phyloP scores from a whole-genome alignment of 2,113 vertebrate species.

The Coreoperca whiteheadi region DNA sequence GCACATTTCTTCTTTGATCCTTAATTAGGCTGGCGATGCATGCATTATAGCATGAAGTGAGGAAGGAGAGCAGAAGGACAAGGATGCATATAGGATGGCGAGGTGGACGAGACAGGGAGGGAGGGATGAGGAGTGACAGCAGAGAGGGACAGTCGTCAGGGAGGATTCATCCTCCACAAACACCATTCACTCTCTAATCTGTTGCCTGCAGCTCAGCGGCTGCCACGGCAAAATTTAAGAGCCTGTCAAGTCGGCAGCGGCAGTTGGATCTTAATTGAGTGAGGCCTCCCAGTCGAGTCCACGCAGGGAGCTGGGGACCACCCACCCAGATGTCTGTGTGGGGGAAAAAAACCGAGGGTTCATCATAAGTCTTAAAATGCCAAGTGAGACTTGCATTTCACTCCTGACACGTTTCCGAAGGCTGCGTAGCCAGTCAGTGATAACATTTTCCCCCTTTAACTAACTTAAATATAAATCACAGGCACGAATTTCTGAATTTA shows the following conservation, averaged over 20 bases:
- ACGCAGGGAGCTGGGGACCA: constrained; percentile 40
- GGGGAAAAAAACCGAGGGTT: constrained; percentile 21
- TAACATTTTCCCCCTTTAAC: background rate
- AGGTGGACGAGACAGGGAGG: background rate
- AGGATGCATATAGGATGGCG: constrained; percentile 26
- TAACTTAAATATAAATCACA: constrained; percentile 3
- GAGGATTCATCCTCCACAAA: constrained; percentile 60
- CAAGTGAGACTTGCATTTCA: constrained; percentile 27
- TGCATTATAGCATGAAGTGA: background rate
- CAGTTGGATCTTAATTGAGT: constrained; percentile 69
- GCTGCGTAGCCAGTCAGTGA: constrained; percentile 6
- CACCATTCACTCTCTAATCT: constrained; percentile 70
- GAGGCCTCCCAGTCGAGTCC: constrained; percentile 44
- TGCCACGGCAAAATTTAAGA: constrained; percentile 47
- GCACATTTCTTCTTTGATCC: constrained; percentile 33
- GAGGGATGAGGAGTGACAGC: constrained; percentile 52
- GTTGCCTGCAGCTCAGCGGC: constrained; percentile 57
- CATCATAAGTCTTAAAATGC: constrained; percentile 44
- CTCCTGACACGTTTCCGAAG: constrained; percentile 24
- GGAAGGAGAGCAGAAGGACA: constrained; percentile 25
- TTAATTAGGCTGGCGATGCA: constrained; percentile 36
- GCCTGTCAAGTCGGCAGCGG: constrained; percentile 52
- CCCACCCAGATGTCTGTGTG: constrained; percentile 53
- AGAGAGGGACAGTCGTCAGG: constrained; percentile 50
- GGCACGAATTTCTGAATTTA: background rate